Percentiles rank a stretch among this genome's conserved stretches.
Conservation (phyloP, 2,113 vertebrate species). For the Microcebus jonahi region DNA sequence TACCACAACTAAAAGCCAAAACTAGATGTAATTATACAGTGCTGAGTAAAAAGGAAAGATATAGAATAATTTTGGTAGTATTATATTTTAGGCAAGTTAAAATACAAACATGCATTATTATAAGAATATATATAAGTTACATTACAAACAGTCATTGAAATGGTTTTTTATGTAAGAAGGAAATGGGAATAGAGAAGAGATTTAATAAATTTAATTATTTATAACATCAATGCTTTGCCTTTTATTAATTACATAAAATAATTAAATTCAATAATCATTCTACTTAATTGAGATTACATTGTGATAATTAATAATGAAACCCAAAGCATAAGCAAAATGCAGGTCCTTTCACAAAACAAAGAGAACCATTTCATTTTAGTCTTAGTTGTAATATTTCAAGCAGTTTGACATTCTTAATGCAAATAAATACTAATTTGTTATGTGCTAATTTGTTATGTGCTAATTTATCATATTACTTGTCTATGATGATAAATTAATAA, state of each 20-base stretch:
- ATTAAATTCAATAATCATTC: neutral
- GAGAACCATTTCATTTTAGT: neutral
- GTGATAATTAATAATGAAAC: neutral
- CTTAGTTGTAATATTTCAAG: neutral
- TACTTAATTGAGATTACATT: neutral
- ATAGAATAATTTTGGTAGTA: neutral
- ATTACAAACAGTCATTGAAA: neutral
- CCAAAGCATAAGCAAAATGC: neutral
- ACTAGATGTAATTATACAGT: neutral
- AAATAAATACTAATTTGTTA: neutral
- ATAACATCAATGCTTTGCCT: neutral
- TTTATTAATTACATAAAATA: neutral
- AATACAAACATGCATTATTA: neutral
- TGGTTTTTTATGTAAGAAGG: neutral
- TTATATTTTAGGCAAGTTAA: neutral
- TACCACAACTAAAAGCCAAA: neutral
- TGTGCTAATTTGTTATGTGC: neutral
- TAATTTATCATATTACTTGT: neutral
- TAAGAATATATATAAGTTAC: neutral
- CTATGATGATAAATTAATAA: neutral
- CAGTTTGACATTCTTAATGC: neutral
- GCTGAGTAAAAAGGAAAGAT: neutral
- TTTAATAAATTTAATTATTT: neutral
- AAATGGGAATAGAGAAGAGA: neutral
- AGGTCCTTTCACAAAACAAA: neutral